phyloP scores from a whole-genome alignment of 2,113 vertebrate species.

The Pyrgilauda ruficollis region DNA sequence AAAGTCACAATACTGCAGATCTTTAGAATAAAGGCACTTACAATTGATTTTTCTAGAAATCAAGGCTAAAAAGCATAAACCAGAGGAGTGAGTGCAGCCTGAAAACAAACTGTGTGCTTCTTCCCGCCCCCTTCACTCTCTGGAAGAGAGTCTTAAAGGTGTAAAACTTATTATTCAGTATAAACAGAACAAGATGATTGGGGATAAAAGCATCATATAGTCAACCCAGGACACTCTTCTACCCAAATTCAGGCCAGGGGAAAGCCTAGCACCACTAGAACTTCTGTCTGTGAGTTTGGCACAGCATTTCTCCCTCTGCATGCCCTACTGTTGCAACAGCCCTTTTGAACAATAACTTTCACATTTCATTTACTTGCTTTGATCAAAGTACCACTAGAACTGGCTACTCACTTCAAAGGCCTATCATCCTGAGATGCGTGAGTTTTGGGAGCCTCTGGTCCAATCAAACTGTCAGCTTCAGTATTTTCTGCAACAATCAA shows the following conservation, averaged over 20 bases:
- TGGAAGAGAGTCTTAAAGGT: too few species aligned
- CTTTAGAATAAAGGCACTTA: neutral
- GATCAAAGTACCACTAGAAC: neutral
- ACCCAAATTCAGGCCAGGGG: neutral
- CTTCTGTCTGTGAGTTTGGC: neutral
- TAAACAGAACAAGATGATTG: too few species aligned
- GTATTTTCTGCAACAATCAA: conserved; percentile 61
- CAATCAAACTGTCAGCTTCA: conserved; percentile 85
- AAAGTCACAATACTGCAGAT: neutral
- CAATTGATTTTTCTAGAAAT: neutral
- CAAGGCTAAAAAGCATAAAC: neutral
- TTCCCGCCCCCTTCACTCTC: too few species aligned
- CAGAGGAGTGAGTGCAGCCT: neutral
- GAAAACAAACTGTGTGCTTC: too few species aligned
- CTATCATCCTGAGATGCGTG: conserved; percentile 89
- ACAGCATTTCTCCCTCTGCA: neutral
- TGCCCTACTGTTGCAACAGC: neutral
- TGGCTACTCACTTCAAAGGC: conserved; percentile 88
- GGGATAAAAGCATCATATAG: too few species aligned
- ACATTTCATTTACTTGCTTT: neutral
- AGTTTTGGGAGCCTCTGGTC: conserved; percentile 93
- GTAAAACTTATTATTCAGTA: too few species aligned
- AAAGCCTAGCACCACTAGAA: neutral
- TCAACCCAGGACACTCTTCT: neutral
- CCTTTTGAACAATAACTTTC: neutral